Conservation (phyloP, 2,113 vertebrate species). For the Rousettus leschenaultii region DNA sequence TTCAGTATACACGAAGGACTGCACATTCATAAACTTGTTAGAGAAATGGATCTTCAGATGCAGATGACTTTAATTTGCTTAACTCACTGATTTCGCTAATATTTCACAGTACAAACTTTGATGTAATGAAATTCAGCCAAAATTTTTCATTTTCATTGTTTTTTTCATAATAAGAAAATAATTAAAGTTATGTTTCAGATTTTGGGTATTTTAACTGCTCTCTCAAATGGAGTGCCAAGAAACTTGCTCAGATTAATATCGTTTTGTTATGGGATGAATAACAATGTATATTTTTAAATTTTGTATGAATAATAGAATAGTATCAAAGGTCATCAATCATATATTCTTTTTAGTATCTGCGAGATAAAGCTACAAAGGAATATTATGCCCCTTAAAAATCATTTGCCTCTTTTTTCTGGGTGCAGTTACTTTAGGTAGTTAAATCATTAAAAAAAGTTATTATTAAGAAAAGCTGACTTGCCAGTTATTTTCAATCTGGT, state of each 20-base stretch:
- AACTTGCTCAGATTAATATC: slow-evolving; percentile 50
- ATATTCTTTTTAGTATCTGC: slow-evolving; percentile 40
- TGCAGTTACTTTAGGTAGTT: slow-evolving; percentile 31
- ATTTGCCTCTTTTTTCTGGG: slow-evolving; percentile 38
- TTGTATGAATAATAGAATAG: slow-evolving; percentile 67
- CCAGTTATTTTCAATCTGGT: neutral
- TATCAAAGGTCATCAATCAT: slow-evolving; percentile 60
- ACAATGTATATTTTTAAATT: slow-evolving; percentile 49
- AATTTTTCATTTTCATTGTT: neutral
- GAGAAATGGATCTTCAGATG: slow-evolving; percentile 6
- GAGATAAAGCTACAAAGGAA: slow-evolving; percentile 65
- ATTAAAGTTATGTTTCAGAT: slow-evolving; percentile 45
- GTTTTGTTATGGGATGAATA: slow-evolving; percentile 56
- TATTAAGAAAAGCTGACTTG: neutral
- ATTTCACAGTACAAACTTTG: neutral
- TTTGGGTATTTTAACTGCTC: slow-evolving; percentile 57
- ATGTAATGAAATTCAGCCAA: neutral
- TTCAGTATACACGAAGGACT: neutral
- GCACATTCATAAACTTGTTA: neutral
- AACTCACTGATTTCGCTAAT: slow-evolving; percentile 28
- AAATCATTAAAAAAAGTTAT: slow-evolving; percentile 47
- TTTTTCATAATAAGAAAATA: slow-evolving; percentile 11
- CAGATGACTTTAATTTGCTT: slow-evolving; percentile 35
- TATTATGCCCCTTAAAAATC: slow-evolving; percentile 69
- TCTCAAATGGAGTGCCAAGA: slow-evolving; percentile 39